Evolutionary conservation across 2,888 invertebrate species (phyloP).

Genomic region (Cremastinae sp.): DNA sequence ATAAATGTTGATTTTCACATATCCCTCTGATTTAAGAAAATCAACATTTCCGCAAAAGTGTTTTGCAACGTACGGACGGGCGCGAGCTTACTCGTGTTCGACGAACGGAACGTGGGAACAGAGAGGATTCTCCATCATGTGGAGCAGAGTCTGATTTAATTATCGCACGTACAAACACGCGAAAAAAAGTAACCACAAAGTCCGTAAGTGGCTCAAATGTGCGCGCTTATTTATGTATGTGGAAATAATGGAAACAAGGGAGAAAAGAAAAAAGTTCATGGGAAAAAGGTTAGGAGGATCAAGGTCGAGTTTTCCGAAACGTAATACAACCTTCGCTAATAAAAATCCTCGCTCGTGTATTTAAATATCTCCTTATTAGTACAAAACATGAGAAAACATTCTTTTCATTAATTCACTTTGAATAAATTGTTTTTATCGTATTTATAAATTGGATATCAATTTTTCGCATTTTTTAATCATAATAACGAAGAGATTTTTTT

Average conservation of each 20-base stretch:
- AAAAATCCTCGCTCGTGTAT: neutral
- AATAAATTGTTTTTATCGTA: too few species aligned
- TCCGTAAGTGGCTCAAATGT: conserved; percentile 25
- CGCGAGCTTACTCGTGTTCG: conserved; percentile 22
- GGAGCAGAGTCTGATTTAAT: conserved; percentile 54
- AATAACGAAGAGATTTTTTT: too few species aligned
- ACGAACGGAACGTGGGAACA: conserved; percentile 54
- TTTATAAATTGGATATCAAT: too few species aligned
- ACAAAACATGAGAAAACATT: too few species aligned
- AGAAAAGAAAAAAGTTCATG: conserved; percentile 18
- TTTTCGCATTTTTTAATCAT: too few species aligned
- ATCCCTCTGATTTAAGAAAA: conserved; percentile 12
- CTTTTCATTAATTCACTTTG: too few species aligned
- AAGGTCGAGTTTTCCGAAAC: conserved; percentile 37
- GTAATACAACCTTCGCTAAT: conserved; percentile 32
- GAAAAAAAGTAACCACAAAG: conserved; percentile 8
- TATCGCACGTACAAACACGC: conserved; percentile 34
- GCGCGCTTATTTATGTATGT: neutral
- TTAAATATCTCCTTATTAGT: neutral
- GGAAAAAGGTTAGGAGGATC: conserved; percentile 53
- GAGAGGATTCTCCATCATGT: conserved; percentile 43
- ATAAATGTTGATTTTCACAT: neutral
- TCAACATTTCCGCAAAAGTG: conserved; percentile 37
- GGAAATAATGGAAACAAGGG: conserved; percentile 27
- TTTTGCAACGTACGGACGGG: conserved; percentile 36